Evolutionary conservation across 2,888 invertebrate species (phyloP).

Genomic region (Ennomos fuscantarius): DNA sequence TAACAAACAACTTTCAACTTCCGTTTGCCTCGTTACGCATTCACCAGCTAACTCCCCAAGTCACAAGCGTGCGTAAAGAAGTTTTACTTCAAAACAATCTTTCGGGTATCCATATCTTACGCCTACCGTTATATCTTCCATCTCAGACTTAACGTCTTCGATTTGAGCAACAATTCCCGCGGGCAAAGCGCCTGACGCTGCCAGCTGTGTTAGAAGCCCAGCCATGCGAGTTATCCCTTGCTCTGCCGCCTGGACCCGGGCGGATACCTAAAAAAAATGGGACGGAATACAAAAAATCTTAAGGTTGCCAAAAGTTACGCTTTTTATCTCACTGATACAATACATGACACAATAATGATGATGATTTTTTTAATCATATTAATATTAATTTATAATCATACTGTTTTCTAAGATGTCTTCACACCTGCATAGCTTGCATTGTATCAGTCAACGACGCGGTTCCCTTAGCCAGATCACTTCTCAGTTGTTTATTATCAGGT

Average conservation of each 20-base stretch:
- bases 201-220: slow-evolving; percentile 57
- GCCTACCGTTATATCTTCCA: slow-evolving; percentile 16
- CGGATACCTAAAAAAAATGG: slow-evolving; percentile 48
- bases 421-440: slow-evolving; percentile 75
- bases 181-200: slow-evolving; percentile 54
- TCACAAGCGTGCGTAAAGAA: too few relatives aligned
- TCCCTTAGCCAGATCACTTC: slow-evolving; percentile 57
- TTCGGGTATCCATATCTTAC: background rate
- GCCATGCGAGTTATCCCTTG: slow-evolving; percentile 57
- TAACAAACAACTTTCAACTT: too few relatives aligned
- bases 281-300: too few relatives aligned
- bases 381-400: too few relatives aligned
- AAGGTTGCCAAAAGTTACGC: too few relatives aligned
- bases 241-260: slow-evolving; percentile 61
- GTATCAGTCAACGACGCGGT: slow-evolving; percentile 66
- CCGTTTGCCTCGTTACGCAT: too few relatives aligned
- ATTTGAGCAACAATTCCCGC: slow-evolving; percentile 57
- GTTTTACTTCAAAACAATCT: too few relatives aligned
- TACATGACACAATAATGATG: too few relatives aligned
- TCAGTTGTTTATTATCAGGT: slow-evolving; percentile 63
- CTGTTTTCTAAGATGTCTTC: too few relatives aligned
- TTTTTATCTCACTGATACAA: too few relatives aligned
- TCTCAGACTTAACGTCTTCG: slow-evolving; percentile 69
- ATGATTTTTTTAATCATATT: too few relatives aligned
- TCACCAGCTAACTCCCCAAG: too few relatives aligned